Percentiles rank a stretch among this genome's conserved stretches.
Evolutionary conservation across 2,113 vertebrate genomes (phyloP).

Genomic region (Solea senegalensis): DNA sequence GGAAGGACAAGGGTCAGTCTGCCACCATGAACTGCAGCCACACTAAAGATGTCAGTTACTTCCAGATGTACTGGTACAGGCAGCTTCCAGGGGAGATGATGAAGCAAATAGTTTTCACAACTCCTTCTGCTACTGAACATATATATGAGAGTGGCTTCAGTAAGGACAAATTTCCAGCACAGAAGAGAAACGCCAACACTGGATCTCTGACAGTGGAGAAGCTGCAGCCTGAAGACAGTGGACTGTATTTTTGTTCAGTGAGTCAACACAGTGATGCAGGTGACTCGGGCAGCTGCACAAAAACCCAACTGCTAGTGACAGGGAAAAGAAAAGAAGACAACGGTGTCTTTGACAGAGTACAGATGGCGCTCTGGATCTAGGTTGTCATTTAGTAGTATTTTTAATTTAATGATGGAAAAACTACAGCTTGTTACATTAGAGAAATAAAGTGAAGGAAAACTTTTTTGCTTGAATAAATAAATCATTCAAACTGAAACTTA

Average conservation of each 20-base stretch:
- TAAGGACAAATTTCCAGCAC: constrained; percentile 17
- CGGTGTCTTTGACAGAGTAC: neutral
- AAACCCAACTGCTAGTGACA: constrained; percentile 18
- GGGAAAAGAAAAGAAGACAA: no score
- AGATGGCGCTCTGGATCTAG: no score
- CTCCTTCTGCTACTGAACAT: fast-evolving
- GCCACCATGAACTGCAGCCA: constrained; percentile 48
- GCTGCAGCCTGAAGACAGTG: constrained; percentile 16
- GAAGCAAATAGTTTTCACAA: constrained; percentile 34
- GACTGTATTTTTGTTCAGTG: constrained; percentile 55
- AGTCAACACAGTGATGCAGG: constrained; percentile 30
- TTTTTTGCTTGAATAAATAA: no score
- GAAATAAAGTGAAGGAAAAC: no score
- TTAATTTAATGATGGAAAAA: no score
- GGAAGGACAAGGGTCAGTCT: constrained; percentile 36
- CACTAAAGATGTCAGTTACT: neutral
- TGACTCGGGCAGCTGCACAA: constrained; percentile 15
- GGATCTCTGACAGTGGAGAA: constrained; percentile 39
- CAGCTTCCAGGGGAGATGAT: constrained; percentile 62
- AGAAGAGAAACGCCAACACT: neutral
- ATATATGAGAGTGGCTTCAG: constrained; percentile 25
- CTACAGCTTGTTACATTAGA: neutral
- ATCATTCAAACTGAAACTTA: no score
- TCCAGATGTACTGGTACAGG: neutral
- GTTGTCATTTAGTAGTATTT: no score